Base-by-base conservation (phyloP, 2,888 invertebrate species). In the Hyposoter dolosus region DNA sequence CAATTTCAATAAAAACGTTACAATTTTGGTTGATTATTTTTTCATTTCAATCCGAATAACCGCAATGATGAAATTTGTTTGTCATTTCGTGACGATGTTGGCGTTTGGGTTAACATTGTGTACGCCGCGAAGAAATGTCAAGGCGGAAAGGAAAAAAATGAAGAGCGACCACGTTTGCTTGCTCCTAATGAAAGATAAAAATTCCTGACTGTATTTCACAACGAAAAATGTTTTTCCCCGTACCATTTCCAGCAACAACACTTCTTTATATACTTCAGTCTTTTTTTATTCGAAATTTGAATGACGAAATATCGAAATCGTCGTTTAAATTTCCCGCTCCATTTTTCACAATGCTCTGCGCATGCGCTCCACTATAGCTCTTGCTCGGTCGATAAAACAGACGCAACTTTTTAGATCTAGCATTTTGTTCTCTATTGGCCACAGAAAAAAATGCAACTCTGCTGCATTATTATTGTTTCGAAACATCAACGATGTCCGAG, bases 81-180 rank as follows among this genome's bases (percentile, higher is more conserved):
- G 2, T 79, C 23, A 71, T 43, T 53, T 32, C n/a, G 9, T 53
- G 53, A 68, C 10, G 32, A 68, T 15, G 32, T 78, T 78, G 45
- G 12, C 60, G 10, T 35, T 71, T 23, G n/a, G 15, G 23, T 32
- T 15, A 23, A 72, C 32, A 53, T 60, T 60, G 28, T 28, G 60
- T 40, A 40, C 35, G 35, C 40, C 60, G 60, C 28, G 28, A 7
- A 28, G 4, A 47, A 47, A 69, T n/a, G 45, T 47, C 47, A 32
- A 47, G 9, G 19, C 63, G 32, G 47, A 19, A 17, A 28, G n/a
- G 32, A 53, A 19, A 56, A 50, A 71, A 50, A 56, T 32, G 56
- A 23, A 32, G 45, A 1, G 47, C 47, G 69, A 15, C 28, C 28
- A 3, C 47, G 28, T 28, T 68, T 28, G 3, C 47, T 28, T 7